phyloP scores from a whole-genome alignment of 1,140 invertebrate genomes.

The Drosophila orena region DNA sequence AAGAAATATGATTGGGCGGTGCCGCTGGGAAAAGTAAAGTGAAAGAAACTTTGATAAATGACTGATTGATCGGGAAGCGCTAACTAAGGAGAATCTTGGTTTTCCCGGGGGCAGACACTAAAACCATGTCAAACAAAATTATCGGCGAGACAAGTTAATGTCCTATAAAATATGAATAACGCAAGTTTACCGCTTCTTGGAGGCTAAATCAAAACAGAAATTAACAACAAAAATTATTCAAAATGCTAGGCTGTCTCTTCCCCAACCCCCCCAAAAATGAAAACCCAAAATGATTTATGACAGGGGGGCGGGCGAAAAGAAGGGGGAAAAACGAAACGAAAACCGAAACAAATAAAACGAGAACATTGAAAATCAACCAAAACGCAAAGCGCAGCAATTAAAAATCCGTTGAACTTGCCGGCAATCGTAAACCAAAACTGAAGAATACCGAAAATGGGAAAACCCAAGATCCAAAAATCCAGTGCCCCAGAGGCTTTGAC shows the following conservation, averaged over 20 bases:
- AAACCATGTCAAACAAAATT: constrained; percentile 56
- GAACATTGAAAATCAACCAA: constrained; percentile 63
- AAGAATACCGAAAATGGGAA: constrained; percentile 18
- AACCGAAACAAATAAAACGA: constrained; percentile 39
- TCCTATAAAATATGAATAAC: constrained; percentile 49
- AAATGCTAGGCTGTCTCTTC: constrained; percentile 27
- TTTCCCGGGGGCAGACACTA: constrained; percentile 41
- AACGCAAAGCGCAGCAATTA: constrained; percentile 66
- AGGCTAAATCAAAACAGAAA: constrained; percentile 62
- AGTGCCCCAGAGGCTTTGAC: constrained; percentile 44
- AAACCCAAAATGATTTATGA: constrained; percentile 71
- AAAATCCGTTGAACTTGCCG: constrained; percentile 76
- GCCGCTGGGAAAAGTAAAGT: constrained; percentile 35
- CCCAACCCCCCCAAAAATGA: constrained; percentile 25
- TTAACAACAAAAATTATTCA: constrained; percentile 63
- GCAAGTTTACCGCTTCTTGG: constrained; percentile 24
- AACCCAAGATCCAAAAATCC: constrained; percentile 10
- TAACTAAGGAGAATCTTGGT: constrained; percentile 18
- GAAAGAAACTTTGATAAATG: constrained; percentile 68
- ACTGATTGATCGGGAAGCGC: constrained; percentile 63
- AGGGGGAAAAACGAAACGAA: constrained; percentile 25
- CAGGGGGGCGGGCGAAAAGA: constrained; percentile 45
- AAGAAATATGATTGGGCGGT: constrained; percentile 39
- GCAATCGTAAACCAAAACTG: constrained; percentile 59
- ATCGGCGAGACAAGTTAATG: constrained; percentile 71